These are phyloP conservation scores for Phallusia fumigata DNA, from an alignment of 23 tunicate genomes.

Conservation along the genomic window DNA sequence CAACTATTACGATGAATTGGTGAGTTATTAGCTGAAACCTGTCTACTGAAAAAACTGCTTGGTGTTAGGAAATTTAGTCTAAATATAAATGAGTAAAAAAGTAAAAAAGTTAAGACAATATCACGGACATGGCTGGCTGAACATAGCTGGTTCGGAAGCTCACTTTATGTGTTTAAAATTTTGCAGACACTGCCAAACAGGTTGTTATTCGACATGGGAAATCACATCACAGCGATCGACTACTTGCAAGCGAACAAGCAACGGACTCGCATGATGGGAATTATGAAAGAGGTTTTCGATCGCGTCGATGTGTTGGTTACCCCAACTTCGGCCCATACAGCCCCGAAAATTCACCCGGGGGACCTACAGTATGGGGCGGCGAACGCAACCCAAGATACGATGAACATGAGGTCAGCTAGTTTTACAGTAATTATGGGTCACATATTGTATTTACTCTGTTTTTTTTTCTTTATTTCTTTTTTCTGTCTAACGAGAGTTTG, in stretches of 20 bases:
- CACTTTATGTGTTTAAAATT: neutral
- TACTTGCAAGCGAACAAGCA: conserved; percentile 51
- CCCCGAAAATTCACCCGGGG: conserved; percentile 29
- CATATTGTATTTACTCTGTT: too few species aligned
- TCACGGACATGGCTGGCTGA: too few species aligned
- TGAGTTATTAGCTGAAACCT: too few species aligned
- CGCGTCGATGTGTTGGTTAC: conserved; percentile 57
- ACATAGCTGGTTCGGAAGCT: too few species aligned
- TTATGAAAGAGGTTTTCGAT: conserved; percentile 34
- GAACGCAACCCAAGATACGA: conserved; percentile 41
- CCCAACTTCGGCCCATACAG: conserved; percentile 59
- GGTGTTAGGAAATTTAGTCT: too few species aligned
- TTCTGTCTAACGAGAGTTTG: too few species aligned
- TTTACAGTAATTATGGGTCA: too few species aligned
- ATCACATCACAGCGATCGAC: conserved; percentile 34
- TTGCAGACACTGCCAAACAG: conserved; percentile 31
- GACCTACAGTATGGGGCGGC: conserved; percentile 44
- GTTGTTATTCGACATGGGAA: conserved; percentile 18
- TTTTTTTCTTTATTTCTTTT: too few species aligned
- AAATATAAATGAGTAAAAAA: too few species aligned
- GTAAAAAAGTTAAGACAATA: too few species aligned
- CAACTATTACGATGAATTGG: conserved; percentile 34
- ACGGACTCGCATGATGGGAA: conserved; percentile 37
- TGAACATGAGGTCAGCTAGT: conserved; percentile 51
- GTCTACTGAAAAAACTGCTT: too few species aligned